Evolutionary conservation across 2,888 invertebrate genomes (phyloP), one percentile per base, ranked within the genome.

Genomic region (Dryobota labecula): DNA sequence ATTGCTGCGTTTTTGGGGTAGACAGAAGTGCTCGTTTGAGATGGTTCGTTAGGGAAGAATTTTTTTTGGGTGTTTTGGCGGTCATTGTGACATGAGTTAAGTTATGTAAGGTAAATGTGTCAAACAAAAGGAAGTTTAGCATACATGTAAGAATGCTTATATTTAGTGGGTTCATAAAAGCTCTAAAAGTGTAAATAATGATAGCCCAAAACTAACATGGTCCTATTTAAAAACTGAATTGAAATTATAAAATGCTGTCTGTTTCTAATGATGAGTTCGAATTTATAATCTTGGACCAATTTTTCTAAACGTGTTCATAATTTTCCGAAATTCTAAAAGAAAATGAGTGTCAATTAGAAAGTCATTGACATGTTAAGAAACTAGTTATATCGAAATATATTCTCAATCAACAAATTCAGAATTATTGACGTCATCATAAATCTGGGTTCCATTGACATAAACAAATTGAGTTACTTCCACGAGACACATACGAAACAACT

Each of bases 1-100:
- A 79, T 72, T 49, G 70, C 70, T 53, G 51, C 77, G 60, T 70
- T 70, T 65, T 80, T 57, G 65, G 67, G 51, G 18, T 69, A 61
- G 61, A 61, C 54, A 68, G 63, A 54, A 76, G 76, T 66, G 38
- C 11, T 45, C 47, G 30, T 73, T 73, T 72, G 57, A 13, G 38
- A 41, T 36, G 60, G 27, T 56, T 61, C 57, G 47, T 72, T 70
- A 36, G 27, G 30, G 13, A 20, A 41, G 13, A 43, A 4, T 6
- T n/a, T 27, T 41, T 33, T 2, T 63, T 18, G 13, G 24, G 15
- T 64, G 0, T 43, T 73, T 5, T 20, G 41, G 11, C 1, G 20
- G 43, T 36, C 0, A 4, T 24, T 36, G 8, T 33, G 6, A 18
- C 8, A 15, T 27, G 5, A 24, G 33, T 49, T 24, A 1, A 15